Evolutionary conservation across 2,113 vertebrate species (phyloP), one percentile per base, ranked within the genome.

Genomic region (Mus spicilegus): DNA sequence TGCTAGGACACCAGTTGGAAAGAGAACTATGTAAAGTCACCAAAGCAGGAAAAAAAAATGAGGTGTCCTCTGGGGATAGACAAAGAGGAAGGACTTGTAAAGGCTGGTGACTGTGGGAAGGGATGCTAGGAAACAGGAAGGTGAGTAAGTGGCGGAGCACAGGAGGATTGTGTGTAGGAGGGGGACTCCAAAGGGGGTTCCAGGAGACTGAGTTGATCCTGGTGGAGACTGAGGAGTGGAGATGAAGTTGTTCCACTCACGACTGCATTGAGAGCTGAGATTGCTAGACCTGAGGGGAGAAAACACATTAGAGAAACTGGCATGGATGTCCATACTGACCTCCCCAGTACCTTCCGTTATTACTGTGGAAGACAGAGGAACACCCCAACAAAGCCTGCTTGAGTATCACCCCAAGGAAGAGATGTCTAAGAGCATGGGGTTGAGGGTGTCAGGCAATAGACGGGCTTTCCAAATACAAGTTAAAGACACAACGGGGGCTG

Each of bases 101-200:
- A 33, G 87, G 26, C 26, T 69, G 84, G 61, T 58, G 84, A 77
- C 26, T 9, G 46, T 33, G 30, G 56, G 36, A 82, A 93, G 30
- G 61, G 20, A n/a, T 65, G 91, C 69, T 78, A 56, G 77, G 82
- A 87, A 93, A 91, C 92, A 87, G 96, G 90, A 95, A 93, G 89
- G 36, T 77, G 94, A 93, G 85, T 46, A 78, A 96, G 54, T 61
- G 11, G 19, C 16, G 7, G 69, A 36, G 54, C 77, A 39, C 75
- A n/a, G 69, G 85, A 76, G 14, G 51, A 22, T 33, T 17, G 24
- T 5, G 3, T 56, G 22, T 3, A 42, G 28, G 58, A 58, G 67
- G 49, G 28, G 54, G 28, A 22, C 4, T 13, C 46, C 46, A 49
- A 63, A 20, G 4, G 10, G 73, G 58, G n/a, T 20, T 6, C 61